Evolutionary conservation across 2,888 invertebrate genomes (phyloP).

Genomic region (Epirrhoe alternata): DNA sequence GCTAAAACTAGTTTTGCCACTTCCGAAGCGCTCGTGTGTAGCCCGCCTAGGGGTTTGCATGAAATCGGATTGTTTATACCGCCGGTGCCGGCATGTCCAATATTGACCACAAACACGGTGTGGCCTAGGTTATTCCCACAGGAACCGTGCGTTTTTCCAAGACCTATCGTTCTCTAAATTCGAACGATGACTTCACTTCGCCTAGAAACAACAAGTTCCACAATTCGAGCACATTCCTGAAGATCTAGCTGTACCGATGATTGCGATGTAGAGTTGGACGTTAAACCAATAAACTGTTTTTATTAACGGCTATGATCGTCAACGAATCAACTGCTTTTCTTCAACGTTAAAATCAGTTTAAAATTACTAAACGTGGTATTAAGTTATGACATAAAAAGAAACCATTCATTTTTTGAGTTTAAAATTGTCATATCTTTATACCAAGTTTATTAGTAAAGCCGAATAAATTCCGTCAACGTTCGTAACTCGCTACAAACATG

Average conservation of each 20-base stretch:
- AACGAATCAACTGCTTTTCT: no score
- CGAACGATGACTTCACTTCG: not conserved
- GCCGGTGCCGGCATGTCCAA: not conserved
- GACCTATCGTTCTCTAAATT: no score
- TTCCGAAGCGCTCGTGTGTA: not conserved
- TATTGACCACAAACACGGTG: not conserved
- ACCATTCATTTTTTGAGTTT: no score
- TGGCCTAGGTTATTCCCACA: not conserved
- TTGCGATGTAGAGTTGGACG: not conserved
- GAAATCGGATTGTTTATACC: not conserved
- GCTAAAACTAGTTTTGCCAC: not conserved
- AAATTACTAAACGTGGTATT: no score
- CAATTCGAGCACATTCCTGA: not conserved
- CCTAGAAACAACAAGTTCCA: not conserved
- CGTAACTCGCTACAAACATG: no score
- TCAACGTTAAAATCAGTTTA: no score
- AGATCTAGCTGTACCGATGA: slow-evolving; percentile 9
- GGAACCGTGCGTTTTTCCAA: not conserved
- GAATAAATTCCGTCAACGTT: no score
- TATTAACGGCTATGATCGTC: no score
- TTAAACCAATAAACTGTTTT: no score
- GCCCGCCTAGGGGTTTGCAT: not conserved
- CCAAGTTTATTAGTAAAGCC: no score
- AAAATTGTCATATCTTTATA: no score
- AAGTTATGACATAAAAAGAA: no score